Evolutionary conservation across 2,888 invertebrate genomes (phyloP).

Genomic region (Leptothorax acervorum): DNA sequence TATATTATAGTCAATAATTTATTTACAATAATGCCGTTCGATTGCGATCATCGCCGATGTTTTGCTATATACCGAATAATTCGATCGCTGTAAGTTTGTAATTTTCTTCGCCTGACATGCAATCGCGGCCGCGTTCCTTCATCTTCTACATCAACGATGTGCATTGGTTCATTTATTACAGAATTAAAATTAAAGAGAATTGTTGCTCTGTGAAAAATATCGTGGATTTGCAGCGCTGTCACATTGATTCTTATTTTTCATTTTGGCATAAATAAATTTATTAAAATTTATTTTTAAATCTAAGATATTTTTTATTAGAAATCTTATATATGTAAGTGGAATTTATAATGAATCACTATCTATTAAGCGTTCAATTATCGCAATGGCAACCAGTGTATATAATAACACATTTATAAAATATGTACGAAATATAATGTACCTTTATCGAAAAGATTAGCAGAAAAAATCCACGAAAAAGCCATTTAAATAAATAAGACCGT

Average conservation of each 20-base stretch:
- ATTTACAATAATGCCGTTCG: constrained; percentile 74
- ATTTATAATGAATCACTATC: not conserved
- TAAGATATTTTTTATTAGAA: not conserved
- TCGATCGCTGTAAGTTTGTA: not conserved
- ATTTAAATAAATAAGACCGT: constrained; percentile 17
- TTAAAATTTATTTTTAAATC: constrained; percentile 4
- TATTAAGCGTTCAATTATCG: not conserved
- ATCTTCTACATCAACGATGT: not conserved
- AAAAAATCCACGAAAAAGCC: not conserved
- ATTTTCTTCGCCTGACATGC: not conserved
- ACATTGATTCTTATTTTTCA: not conserved
- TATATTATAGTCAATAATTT: constrained; percentile 74
- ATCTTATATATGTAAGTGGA: not conserved
- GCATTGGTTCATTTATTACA: not conserved
- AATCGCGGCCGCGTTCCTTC: not conserved
- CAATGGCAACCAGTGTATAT: not conserved
- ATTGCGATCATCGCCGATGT: constrained; percentile 45
- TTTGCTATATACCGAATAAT: not conserved
- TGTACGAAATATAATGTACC: not conserved
- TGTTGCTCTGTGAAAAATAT: not conserved
- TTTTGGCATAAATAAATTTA: not conserved
- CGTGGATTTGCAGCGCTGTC: not conserved
- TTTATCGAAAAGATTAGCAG: not conserved
- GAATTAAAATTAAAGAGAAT: constrained; percentile 3
- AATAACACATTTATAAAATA: not conserved